Percentiles rank a stretch among this genome's conserved stretches.
phyloP scores from a whole-genome alignment of 2,113 vertebrate species.

The Malurus elegans region DNA sequence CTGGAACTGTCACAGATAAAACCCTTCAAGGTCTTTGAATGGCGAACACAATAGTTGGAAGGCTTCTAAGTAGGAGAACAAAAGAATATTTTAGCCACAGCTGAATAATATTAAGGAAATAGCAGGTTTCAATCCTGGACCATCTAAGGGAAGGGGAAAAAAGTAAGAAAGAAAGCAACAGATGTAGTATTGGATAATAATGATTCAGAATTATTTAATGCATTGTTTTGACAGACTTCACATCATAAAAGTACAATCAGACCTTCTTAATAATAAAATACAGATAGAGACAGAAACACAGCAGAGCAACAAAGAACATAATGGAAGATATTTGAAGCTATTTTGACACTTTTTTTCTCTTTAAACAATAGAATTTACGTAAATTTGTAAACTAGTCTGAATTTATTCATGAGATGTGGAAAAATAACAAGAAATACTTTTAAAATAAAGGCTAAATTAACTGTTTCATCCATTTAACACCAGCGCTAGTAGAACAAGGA shows the following conservation, averaged over 20 bases:
- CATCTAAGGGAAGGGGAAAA: not conserved
- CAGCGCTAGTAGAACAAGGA: not conserved
- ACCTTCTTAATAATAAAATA: conserved; percentile 71
- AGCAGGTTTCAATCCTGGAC: conserved; percentile 20
- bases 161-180: not conserved
- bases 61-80: not conserved
- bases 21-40: not conserved
- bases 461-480: not conserved
- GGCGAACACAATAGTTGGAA: not conserved
- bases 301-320: conserved; percentile 64
- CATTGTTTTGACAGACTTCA: conserved; percentile 77
- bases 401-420: conserved; percentile 28
- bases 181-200: conserved; percentile 59
- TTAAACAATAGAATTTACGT: conserved; percentile 58
- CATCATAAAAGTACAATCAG: conserved; percentile 68
- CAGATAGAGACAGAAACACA: conserved; percentile 62
- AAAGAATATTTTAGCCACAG: not conserved
- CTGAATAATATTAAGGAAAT: not conserved
- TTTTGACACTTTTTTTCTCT: conserved; percentile 68
- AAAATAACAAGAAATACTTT: conserved; percentile 42
- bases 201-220: conserved; percentile 72
- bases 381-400: conserved; percentile 66
- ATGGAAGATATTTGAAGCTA: conserved; percentile 66
- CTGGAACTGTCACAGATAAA: not conserved
- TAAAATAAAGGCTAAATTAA: conserved; percentile 11